Evolutionary conservation across 2,113 vertebrate species (phyloP).

Genomic region (Phalacrocorax brasilianus): DNA sequence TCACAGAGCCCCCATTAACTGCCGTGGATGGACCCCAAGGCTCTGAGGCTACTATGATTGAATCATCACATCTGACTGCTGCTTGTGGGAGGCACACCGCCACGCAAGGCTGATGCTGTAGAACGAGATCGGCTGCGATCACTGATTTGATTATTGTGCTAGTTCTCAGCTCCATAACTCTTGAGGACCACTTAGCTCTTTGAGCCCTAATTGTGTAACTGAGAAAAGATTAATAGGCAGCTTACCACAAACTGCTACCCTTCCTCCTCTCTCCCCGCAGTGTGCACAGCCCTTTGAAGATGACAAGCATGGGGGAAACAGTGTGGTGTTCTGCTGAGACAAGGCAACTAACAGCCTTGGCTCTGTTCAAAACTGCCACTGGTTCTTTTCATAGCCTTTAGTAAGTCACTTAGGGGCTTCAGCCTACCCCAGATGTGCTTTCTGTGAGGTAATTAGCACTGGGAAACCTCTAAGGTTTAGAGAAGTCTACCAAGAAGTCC

Average conservation of each 20-base stretch:
- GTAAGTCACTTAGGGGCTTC: not conserved
- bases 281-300: not conserved
- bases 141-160: not conserved
- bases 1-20: not conserved
- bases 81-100: not conserved
- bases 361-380: not conserved
- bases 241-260: not conserved
- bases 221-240: not conserved
- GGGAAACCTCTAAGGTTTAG: not conserved
- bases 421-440: not conserved
- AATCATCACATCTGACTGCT: not conserved
- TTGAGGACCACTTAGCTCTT: not conserved
- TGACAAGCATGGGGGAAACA: not conserved
- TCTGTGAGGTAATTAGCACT: too few relatives aligned
- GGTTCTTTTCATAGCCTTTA: not conserved
- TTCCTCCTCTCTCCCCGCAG: not conserved
- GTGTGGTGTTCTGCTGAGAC: not conserved
- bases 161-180: not conserved
- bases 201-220: not conserved
- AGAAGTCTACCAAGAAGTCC: not conserved
- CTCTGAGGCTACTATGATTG: not conserved
- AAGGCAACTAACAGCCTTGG: not conserved
- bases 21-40: not conserved
- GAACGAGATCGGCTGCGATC: not conserved
- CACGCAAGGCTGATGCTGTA: not conserved